Percentiles rank a stretch among this genome's conserved stretches.
phyloP scores from a whole-genome alignment of 1,140 invertebrate species.

The Achroia grisella region DNA sequence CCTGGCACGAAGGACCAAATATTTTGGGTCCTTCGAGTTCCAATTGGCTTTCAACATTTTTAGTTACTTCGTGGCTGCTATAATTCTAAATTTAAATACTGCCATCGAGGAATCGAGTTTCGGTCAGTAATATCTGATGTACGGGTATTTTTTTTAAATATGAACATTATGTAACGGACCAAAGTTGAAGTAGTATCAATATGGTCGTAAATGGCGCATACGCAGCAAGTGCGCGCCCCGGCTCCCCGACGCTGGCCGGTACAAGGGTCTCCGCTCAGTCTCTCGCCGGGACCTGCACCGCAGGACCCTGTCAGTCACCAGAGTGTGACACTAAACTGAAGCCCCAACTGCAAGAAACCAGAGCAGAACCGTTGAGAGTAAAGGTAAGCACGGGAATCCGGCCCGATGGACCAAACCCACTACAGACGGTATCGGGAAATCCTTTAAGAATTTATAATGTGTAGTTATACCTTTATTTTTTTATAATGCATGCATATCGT shows the following conservation, averaged over 20 bases:
- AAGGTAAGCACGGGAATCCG: slow-evolving; percentile 19
- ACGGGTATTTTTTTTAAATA: too few relatives aligned
- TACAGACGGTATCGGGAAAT: background rate
- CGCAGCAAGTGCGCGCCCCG: slow-evolving; percentile 43
- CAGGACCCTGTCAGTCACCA: slow-evolving; percentile 15
- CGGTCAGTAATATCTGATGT: too few relatives aligned
- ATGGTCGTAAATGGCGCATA: too few relatives aligned
- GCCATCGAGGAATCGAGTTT: slow-evolving; percentile 4
- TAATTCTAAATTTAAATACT: background rate
- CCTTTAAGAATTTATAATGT: too few relatives aligned
- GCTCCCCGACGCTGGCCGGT: slow-evolving; percentile 32
- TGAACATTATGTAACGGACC: too few relatives aligned
- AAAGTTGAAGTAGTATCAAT: too few relatives aligned
- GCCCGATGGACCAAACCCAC: slow-evolving; percentile 8
- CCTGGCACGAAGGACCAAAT: background rate
- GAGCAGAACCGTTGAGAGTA: slow-evolving; percentile 13
- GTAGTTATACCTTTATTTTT: background rate
- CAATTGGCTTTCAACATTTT: too few relatives aligned
- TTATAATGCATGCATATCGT: too few relatives aligned
- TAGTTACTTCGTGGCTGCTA: background rate
- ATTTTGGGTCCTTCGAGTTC: too few relatives aligned
- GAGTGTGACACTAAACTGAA: slow-evolving; percentile 11
- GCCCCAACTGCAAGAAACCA: background rate
- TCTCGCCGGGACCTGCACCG: slow-evolving; percentile 24
- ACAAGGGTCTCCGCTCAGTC: slow-evolving; percentile 28